Evolutionary conservation across 2,113 vertebrate species (phyloP).

Genomic region (Pao palembangensis): DNA sequence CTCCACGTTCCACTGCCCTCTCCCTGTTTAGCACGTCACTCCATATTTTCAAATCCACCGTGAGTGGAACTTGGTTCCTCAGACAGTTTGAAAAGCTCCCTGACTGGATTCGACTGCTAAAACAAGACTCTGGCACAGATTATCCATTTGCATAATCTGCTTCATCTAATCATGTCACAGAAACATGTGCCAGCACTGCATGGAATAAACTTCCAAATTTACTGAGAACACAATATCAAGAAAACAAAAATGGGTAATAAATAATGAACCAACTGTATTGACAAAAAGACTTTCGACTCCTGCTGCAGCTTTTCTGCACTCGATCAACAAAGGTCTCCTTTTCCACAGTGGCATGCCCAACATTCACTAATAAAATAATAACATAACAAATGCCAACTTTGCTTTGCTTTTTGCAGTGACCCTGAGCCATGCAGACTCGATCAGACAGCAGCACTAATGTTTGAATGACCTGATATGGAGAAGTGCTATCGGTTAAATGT

Average conservation of each 20-base stretch:
- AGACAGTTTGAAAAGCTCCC: slow-evolving; percentile 45
- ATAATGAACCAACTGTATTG: no score
- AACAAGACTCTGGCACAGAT: slow-evolving; percentile 28
- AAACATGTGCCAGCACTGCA: slow-evolving; percentile 9
- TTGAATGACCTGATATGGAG: slow-evolving; percentile 13
- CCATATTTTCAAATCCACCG: neutral
- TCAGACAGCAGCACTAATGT: slow-evolving; percentile 23
- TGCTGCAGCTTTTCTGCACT: slow-evolving; percentile 2
- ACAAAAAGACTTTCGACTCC: neutral
- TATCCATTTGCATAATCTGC: slow-evolving; percentile 42
- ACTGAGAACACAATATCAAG: neutral
- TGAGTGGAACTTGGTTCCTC: slow-evolving; percentile 35
- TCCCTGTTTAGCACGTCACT: neutral
- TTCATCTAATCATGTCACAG: slow-evolving; percentile 40
- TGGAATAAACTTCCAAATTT: slow-evolving; percentile 14
- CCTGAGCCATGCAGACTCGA: slow-evolving; percentile 8
- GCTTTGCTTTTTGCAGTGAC: no score
- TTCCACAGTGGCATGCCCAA: no score
- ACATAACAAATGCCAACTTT: no score
- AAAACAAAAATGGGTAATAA: no score
- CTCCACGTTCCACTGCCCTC: slow-evolving; percentile 4
- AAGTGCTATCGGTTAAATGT: slow-evolving; percentile 12
- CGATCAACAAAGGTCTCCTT: no score
- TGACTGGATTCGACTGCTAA: slow-evolving; percentile 36
- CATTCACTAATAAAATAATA: no score